Conservation (phyloP, 92 coral and sea anemone species). For the Epizoanthus scotinus region DNA sequence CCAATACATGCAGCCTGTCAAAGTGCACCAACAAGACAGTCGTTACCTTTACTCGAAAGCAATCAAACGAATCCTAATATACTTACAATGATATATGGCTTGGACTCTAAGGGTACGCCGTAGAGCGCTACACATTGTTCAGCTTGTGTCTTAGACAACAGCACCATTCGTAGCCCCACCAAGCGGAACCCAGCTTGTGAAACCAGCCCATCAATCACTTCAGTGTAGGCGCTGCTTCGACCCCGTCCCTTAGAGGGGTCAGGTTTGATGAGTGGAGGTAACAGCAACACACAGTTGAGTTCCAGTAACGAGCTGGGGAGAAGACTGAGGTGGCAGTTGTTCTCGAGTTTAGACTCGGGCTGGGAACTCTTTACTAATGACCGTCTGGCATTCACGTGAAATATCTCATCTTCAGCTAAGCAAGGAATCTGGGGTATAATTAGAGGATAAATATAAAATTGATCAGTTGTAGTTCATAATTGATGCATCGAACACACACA, state of each 20-base stretch:
- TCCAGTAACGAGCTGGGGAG: constrained; percentile 85
- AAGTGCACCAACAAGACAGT: background rate
- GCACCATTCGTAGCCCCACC: constrained; percentile 83
- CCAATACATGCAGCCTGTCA: no score
- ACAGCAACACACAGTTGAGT: constrained; percentile 86
- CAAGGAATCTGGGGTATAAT: constrained; percentile 70
- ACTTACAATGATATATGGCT: constrained; percentile 78
- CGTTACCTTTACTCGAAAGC: background rate
- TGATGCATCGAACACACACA: background rate
- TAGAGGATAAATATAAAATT: background rate
- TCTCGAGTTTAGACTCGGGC: constrained; percentile 25
- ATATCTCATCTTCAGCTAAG: constrained; percentile 77
- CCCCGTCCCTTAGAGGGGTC: constrained; percentile 50
- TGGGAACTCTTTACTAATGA: constrained; percentile 48
- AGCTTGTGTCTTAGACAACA: constrained; percentile 75
- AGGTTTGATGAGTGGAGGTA: constrained; percentile 57
- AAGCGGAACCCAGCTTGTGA: constrained; percentile 70
- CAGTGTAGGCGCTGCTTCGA: constrained; percentile 66
- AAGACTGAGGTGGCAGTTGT: constrained; percentile 26
- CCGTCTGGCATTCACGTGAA: constrained; percentile 62
- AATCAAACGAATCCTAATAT: background rate
- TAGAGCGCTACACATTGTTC: constrained; percentile 76
- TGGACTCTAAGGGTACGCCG: constrained; percentile 56
- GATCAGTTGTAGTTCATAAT: background rate
- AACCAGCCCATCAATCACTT: constrained; percentile 79